Conservation (phyloP, 2,888 invertebrate species). For the Athripsodes cinereus region DNA sequence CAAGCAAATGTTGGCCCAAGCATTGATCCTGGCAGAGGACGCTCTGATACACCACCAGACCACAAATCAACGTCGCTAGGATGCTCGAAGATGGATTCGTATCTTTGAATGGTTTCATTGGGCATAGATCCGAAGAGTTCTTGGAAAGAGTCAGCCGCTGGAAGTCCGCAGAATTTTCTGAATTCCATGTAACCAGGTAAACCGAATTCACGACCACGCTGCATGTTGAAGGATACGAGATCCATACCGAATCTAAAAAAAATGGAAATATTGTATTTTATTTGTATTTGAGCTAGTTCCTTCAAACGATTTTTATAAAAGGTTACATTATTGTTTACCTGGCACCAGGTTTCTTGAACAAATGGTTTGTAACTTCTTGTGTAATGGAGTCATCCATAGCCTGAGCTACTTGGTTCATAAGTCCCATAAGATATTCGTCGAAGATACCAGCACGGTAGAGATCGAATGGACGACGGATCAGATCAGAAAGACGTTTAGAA, state of each 20-base stretch:
- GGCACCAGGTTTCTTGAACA: conserved; percentile 76
- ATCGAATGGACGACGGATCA: conserved; percentile 85
- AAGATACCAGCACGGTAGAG: conserved; percentile 84
- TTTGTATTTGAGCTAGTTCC: too few species aligned
- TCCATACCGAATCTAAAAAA: conserved; percentile 72
- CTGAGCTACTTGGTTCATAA: conserved; percentile 91
- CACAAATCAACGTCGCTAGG: conserved; percentile 90
- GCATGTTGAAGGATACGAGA: conserved; percentile 89
- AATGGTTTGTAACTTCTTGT: conserved; percentile 82
- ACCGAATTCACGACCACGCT: conserved; percentile 86
- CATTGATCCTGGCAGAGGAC: conserved; percentile 85
- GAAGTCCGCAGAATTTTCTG: conserved; percentile 83
- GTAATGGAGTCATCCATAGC: conserved; percentile 94
- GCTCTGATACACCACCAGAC: conserved; percentile 91
- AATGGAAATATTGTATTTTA: too few species aligned
- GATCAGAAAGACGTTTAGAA: conserved; percentile 79
- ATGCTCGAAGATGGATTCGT: conserved; percentile 80
- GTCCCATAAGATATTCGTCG: conserved; percentile 88
- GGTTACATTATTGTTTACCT: conserved; percentile 30
- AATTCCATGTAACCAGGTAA: conserved; percentile 91
- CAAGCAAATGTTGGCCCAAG: conserved; percentile 93
- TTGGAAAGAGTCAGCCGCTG: conserved; percentile 69
- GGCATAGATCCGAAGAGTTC: conserved; percentile 84
- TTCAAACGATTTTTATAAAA: too few species aligned
- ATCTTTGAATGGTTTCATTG: conserved; percentile 78